Evolutionary conservation across 2,888 invertebrate genomes (phyloP).

Genomic region (Amiota communis): DNA sequence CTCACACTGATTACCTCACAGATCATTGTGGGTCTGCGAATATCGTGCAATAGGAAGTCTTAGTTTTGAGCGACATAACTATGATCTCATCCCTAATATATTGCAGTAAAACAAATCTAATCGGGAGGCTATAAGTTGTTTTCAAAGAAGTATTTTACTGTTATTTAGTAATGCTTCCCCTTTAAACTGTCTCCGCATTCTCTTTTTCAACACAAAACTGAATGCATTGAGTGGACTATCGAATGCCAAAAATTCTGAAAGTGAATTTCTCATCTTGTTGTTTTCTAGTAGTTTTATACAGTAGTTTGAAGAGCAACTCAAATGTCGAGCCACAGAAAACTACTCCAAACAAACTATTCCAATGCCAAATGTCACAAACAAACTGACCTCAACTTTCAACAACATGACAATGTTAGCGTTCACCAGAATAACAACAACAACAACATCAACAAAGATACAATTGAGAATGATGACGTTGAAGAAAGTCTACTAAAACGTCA

Average conservation of each 20-base stretch:
- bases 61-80: too few species aligned
- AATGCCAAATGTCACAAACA: slow-evolving; percentile 5
- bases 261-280: too few species aligned
- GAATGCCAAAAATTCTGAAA: background rate
- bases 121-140: too few species aligned
- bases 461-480: background rate
- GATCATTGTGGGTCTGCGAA: too few species aligned
- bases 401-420: background rate
- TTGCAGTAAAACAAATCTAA: too few species aligned
- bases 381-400: slow-evolving; percentile 21
- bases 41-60: too few species aligned
- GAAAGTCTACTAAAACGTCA: background rate
- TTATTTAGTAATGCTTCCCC: too few species aligned
- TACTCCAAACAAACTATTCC: background rate
- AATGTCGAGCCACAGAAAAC: background rate
- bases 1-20: too few species aligned
- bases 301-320: background rate
- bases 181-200: too few species aligned
- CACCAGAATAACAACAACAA: background rate
- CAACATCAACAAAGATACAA: background rate
- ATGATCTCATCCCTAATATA: too few species aligned
- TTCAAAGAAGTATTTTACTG: too few species aligned
- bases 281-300: background rate
- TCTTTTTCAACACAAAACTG: too few species aligned
- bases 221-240: background rate